Evolutionary conservation across 1,140 invertebrate species (phyloP), one percentile per base, ranked within the genome.

Genomic region (Polypedilum pembai): DNA sequence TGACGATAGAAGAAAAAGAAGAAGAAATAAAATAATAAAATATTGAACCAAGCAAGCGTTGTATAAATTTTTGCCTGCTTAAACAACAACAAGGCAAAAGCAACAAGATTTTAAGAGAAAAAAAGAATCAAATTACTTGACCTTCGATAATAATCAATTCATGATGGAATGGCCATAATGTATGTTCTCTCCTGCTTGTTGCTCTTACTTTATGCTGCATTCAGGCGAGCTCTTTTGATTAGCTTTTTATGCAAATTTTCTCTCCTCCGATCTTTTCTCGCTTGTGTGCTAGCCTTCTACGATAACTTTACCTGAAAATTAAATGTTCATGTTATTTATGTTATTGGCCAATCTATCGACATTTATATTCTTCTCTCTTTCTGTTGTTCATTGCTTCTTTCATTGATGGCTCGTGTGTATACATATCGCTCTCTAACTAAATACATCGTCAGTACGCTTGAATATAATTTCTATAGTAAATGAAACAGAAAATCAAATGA

Each of bases 131-230:
- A 69, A 69, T 69, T 69, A 69, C 65, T 69, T 69, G 65, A 69
- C 65, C 65, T 69, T 69, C 65, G 65, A 69, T 69, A 69, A 69
- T 69, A 69, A 69, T 69, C 65, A 69, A 69, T 69, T 69, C 65
- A 69, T 69, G 65, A 69, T 69, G 65, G 10, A 69, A 69, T 69
- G 17, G 65, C 17, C 17, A 69, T 69, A 69, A 18, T 10, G 17
- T 20, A 20, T 69, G n/a, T 69, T 18, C 20, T 69, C 65, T n/a
- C 4, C 10, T 21, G 65, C 20, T 20, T 69, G 20, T 69, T 21
- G 17, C 20, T 18, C 7, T 69, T 69, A 8, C 65, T 18, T 69
- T 18, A 20, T 69, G 17, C 17, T 69, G 65, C 15, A 20, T 21
- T 33, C 24, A 33, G 5, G 24, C 24, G 24, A 33, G 65, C 15